Evolutionary conservation across 2,888 invertebrate genomes (phyloP), one percentile per base, ranked within the genome.

Genomic region (Philereme transversata): DNA sequence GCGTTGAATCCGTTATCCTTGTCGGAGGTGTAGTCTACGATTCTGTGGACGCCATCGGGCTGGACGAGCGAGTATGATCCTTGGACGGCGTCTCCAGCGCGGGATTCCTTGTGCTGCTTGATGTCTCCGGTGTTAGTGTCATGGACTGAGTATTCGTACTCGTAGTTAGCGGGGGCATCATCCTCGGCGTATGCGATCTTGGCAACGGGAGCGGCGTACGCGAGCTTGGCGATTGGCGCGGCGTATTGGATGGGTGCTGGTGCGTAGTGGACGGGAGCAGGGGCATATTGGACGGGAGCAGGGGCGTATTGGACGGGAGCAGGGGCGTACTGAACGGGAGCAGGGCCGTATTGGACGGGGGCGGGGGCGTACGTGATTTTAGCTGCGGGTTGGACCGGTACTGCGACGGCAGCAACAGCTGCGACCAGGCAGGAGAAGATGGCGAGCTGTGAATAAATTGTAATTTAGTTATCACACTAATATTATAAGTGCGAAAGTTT

Each of bases 21-120:
- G 75, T 91, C 90, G 22, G 90, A 76, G 72, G 87, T 84, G 83
- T 92, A 92, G 61, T 90, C 89, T 5, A 92, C 92, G 64, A 91
- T 84, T 66, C 92, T 87, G 71, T 78, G 83, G 45, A 86, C 83
- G 0, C 92, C 92, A 51, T 92, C 92, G 63, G 91, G 90, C 63
- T 92, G 92, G 44, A 92, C 79, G n/a, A 92, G 83, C 4, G 92
- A 90, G 83, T 92, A 92, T 36, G 84, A 88, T 63, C 92, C 92
- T 51, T 88, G 88, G 48, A 92, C 88, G 62, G 74, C 78, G 72
- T 92, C 88, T 4, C 91, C 91, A 65, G 77, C 72, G 68, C 92
- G 91, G 51, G 81, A 72, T 68, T 92, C 92, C 70, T 88, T 83
- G 79, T 92, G 92, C 69, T 90, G 81, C 75, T 92, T 92, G 68